A percentile compares a stretch with the other conserved stretches of the same genome.
These are phyloP conservation scores for Dasyprocta punctata DNA, from an alignment of 2,113 vertebrate species.

Conservation along the genomic window DNA sequence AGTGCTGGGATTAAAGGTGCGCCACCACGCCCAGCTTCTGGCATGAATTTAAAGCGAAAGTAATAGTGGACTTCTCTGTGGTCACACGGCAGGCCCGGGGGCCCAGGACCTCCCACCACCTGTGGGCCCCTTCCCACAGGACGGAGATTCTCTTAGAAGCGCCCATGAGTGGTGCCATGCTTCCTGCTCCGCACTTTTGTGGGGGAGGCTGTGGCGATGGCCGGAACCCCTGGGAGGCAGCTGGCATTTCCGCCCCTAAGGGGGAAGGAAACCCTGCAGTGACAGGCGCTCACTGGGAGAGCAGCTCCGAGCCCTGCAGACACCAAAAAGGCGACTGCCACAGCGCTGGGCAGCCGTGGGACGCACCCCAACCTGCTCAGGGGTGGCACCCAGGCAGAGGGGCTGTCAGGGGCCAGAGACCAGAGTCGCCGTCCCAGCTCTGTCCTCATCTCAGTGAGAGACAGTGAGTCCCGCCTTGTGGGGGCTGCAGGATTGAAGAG, in stretches of 20 bases:
- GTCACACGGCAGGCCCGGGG: rapidly evolving
- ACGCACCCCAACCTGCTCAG: not conserved
- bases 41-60: not conserved
- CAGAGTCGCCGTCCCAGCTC: not conserved
- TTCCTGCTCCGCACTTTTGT: not conserved
- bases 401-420: not conserved
- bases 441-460: not conserved
- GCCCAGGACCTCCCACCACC: not conserved
- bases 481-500: not conserved
- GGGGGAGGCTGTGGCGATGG: not conserved
- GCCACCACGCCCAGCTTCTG: too few relatives aligned
- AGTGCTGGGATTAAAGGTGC: too few relatives aligned
- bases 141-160: not conserved
- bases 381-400: not conserved
- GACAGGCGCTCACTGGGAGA: not conserved
- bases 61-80: not conserved
- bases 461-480: not conserved
- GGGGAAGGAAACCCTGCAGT: too few relatives aligned
- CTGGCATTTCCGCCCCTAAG: not conserved
- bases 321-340: not conserved
- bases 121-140: not conserved
- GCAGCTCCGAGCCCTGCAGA: not conserved
- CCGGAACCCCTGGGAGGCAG: not conserved
- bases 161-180: not conserved
- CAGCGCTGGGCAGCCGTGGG: too few relatives aligned